Evolutionary conservation across 1,140 invertebrate genomes (phyloP), one percentile per base, ranked within the genome.

Genomic region (Lordiphosa clarofinis): DNA sequence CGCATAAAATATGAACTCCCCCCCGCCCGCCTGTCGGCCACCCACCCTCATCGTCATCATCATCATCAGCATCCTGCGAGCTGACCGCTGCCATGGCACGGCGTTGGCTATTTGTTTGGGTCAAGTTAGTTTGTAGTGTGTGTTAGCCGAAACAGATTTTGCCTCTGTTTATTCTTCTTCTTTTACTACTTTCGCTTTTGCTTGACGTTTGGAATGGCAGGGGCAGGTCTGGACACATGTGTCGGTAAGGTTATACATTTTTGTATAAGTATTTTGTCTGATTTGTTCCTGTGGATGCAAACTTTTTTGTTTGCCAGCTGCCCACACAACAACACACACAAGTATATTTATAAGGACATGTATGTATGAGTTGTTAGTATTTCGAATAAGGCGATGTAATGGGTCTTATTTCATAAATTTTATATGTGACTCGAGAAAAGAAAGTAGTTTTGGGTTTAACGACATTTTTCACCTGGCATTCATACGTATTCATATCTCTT

Each of bases 1-100:
- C 78, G 78, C 78, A 84, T 84, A 84, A 84, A 84, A 84, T 84
- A 84, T 84, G 78, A 84, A 84, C 69, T 61, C 50, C 33, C 36
- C 10, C 28, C 11, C 38, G 36, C 33, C 21, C 21, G 44, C 56
- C 35, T 47, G 42, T 19, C 19, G 6, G n/a, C 19, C 47, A 13
- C 4, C 24, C 12, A 39, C 49, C 37, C 35, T 31, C 24, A 44
- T 44, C 21, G 42, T 44, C 42, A 44, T 44, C 43, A 31, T 42
- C 43, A 33, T 46, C n/a, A 12, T 44, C 43, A 46, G 42, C 9
- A 12, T 12, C 13, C 24, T 21, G 15, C 21, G 10, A 47, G 48
- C 37, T 69, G 58, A 40, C 73, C 53, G 52, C 47, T 55, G 35
- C 44, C 11, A 12, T 49, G 71, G 52, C 11, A 12, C 44, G 71